These are phyloP conservation scores for Poecile atricapillus DNA, from an alignment of 2,113 vertebrate genomes.

Conservation along the genomic window DNA sequence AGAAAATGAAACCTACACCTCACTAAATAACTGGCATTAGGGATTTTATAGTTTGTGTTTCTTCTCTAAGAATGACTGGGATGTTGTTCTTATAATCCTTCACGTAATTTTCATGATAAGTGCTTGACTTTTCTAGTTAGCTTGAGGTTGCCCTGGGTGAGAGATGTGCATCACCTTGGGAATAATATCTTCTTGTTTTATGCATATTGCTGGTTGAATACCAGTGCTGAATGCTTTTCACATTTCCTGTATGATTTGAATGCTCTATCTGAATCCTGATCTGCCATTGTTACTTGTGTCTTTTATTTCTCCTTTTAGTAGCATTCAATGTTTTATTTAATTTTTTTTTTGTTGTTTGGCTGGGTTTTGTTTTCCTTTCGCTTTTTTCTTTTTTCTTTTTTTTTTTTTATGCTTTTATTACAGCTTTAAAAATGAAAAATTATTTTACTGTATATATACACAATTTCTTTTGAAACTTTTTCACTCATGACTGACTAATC, in stretches of 20 bases:
- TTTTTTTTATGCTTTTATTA: background rate
- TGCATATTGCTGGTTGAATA: background rate
- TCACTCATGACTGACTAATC: conserved; percentile 48
- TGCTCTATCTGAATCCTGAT: conserved; percentile 10
- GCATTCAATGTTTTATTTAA: background rate
- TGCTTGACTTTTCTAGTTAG: conserved; percentile 41
- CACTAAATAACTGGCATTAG: conserved; percentile 30
- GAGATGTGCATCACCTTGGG: background rate
- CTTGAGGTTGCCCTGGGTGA: background rate
- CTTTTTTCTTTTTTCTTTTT: background rate
- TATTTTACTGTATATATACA: conserved; percentile 8
- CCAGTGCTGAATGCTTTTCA: background rate
- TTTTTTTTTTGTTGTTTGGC: background rate
- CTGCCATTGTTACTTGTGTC: background rate
- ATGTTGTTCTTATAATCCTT: conserved; percentile 2
- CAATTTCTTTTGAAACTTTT: conserved; percentile 44
- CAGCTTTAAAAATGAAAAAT: conserved; percentile 37
- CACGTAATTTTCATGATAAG: conserved; percentile 14
- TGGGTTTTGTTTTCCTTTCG: background rate
- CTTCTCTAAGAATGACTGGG: background rate
- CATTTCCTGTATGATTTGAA: conserved; percentile 15
- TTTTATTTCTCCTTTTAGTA: conserved; percentile 51
- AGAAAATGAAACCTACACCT: conserved; percentile 7
- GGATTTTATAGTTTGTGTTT: conserved; percentile 12
- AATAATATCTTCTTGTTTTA: conserved; percentile 24